Percentiles rank a stretch among this genome's conserved stretches.
These are phyloP conservation scores for Anomalospiza imberbis DNA, from an alignment of 2,797 vertebrate species.

Conservation along the genomic window DNA sequence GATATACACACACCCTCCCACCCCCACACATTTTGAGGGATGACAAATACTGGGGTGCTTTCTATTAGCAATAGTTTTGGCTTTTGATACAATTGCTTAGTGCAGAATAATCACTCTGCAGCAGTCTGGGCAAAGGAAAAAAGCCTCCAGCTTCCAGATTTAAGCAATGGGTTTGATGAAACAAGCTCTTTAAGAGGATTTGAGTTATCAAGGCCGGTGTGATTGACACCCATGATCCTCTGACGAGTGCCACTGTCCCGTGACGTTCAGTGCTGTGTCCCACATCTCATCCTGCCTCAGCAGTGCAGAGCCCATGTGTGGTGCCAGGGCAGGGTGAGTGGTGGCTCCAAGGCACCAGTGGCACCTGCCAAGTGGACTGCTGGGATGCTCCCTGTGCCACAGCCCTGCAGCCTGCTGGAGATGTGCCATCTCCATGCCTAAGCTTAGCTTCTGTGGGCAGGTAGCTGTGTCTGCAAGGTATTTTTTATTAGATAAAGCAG, in stretches of 20 bases:
- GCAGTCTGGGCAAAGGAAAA: background rate
- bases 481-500: background rate
- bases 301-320: fast-evolving
- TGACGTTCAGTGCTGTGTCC: background rate
- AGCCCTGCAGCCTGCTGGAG: background rate
- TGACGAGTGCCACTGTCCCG: fast-evolving
- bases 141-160: background rate
- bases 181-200: background rate
- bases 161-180: background rate
- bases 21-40: background rate
- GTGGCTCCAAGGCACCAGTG: background rate
- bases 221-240: background rate
- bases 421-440: background rate
- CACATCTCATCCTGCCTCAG: background rate
- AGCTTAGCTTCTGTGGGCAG: background rate
- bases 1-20: no score
- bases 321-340: no score
- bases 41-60: background rate
- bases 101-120: background rate
- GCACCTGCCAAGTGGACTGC: background rate
- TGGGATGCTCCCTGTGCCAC: fast-evolving
- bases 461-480: background rate
- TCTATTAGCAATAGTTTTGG: background rate
- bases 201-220: background rate
- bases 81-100: background rate